Conservation (phyloP, 2,113 vertebrate genomes). For the Syngnathoides biaculeatus region DNA sequence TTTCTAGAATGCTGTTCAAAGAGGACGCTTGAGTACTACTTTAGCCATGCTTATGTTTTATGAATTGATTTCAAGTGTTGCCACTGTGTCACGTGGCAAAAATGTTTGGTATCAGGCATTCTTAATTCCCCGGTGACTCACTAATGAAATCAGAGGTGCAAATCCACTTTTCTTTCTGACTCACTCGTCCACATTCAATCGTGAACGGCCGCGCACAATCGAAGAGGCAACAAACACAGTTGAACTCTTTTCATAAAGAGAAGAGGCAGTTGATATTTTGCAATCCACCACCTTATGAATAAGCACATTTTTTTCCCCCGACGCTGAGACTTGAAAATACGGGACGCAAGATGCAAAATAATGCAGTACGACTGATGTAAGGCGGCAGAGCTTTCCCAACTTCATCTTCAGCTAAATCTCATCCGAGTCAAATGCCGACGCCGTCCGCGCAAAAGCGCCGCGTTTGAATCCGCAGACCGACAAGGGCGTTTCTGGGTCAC, state of each 20-base stretch:
- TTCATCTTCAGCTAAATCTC: neutral
- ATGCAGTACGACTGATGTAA: neutral
- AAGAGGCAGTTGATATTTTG: too few species aligned
- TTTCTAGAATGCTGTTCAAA: too few species aligned
- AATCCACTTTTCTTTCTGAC: neutral
- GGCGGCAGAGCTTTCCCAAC: neutral
- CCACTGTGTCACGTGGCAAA: too few species aligned
- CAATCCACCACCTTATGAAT: neutral
- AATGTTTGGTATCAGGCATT: neutral
- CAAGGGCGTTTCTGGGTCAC: slow-evolving; percentile 42
- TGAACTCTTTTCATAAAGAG: slow-evolving; percentile 12
- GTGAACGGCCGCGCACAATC: slow-evolving; percentile 20
- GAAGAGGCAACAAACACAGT: slow-evolving; percentile 17
- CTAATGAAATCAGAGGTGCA: neutral
- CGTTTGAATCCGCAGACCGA: slow-evolving; percentile 8
- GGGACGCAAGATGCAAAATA: neutral
- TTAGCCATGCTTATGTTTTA: too few species aligned
- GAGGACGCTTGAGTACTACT: too few species aligned
- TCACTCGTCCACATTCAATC: neutral
- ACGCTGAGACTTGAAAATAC: slow-evolving; percentile 4
- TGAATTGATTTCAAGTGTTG: too few species aligned
- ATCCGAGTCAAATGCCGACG: neutral
- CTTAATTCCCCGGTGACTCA: neutral
- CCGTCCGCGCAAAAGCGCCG: neutral
- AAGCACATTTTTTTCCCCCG: neutral